These are phyloP conservation scores for Abscondita cerata DNA, from an alignment of 2,888 invertebrate species.

Conservation along the genomic window DNA sequence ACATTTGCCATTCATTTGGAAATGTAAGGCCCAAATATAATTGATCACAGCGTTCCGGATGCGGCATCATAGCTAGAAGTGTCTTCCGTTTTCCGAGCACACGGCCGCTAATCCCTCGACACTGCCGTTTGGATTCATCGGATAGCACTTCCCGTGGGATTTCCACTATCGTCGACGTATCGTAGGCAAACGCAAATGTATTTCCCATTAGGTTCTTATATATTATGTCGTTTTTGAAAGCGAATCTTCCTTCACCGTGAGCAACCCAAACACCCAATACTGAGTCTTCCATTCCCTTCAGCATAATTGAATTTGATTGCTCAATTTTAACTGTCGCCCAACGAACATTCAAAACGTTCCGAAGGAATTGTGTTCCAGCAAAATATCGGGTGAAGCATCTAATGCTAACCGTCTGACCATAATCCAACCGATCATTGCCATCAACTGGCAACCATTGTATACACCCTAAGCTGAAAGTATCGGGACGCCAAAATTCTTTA, in stretches of 20 bases:
- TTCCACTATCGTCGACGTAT: constrained; percentile 79
- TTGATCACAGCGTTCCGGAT: constrained; percentile 92
- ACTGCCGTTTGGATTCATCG: constrained; percentile 94
- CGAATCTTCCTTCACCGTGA: constrained; percentile 91
- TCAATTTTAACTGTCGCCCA: constrained; percentile 65
- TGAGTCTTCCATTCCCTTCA: constrained; percentile 87
- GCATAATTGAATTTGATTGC: constrained; percentile 80
- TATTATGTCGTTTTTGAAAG: constrained; percentile 62
- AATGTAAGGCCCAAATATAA: constrained; percentile 90
- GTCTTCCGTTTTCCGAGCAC: constrained; percentile 89
- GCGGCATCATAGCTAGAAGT: constrained; percentile 98
- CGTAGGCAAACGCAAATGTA: constrained; percentile 74
- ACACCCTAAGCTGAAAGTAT: constrained; percentile 96
- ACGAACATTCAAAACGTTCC: constrained; percentile 83
- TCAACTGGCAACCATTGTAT: constrained; percentile 98
- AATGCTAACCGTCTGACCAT: constrained; percentile 60
- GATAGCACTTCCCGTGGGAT: constrained; percentile 79
- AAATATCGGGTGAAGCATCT: constrained; percentile 64
- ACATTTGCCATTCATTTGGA: constrained; percentile 61
- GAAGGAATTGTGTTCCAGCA: constrained; percentile 87
- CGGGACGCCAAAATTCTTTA: constrained; percentile 72
- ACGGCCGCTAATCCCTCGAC: constrained; percentile 86
- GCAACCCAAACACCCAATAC: constrained; percentile 94
- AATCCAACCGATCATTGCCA: constrained; percentile 93
- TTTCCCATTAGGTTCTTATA: constrained; percentile 60